Evolutionary conservation across 2,797 vertebrate genomes (phyloP).

Genomic region (Hylomyscus alleni): DNA sequence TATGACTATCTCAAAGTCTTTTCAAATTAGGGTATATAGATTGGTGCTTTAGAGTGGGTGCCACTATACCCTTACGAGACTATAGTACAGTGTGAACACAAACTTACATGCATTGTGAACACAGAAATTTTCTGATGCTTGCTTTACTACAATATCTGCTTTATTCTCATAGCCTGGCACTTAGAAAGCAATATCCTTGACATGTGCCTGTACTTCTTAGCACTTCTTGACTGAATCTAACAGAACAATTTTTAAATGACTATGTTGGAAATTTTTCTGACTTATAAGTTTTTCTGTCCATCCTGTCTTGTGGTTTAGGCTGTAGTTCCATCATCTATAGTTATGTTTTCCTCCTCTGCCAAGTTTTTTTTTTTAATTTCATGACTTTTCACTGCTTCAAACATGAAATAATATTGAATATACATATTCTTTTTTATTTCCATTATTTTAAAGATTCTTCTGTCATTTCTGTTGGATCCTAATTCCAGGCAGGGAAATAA

Average conservation of each 20-base stretch:
- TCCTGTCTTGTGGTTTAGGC: not conserved
- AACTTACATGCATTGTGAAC: not conserved
- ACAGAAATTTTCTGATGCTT: not conserved
- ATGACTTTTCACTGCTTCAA: conserved; percentile 31
- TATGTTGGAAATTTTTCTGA: not conserved
- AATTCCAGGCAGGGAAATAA: not conserved
- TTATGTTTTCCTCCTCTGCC: not conserved
- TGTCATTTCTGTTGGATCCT: not conserved
- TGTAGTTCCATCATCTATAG: not conserved
- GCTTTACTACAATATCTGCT: not conserved
- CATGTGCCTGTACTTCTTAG: not conserved
- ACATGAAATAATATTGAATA: conserved; percentile 6
- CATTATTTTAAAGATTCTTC: conserved; percentile 15
- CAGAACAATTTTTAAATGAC: conserved; percentile 21
- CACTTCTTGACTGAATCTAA: not conserved
- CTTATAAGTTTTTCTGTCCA: not conserved
- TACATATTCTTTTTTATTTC: not conserved
- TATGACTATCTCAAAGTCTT: not conserved
- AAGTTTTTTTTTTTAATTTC: conserved; percentile 19
- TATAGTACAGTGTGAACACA: not conserved
- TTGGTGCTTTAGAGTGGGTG: not conserved
- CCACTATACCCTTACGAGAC: not conserved
- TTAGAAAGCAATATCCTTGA: not conserved
- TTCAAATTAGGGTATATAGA: not conserved
- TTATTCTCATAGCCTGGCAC: not conserved